Evolutionary conservation across 1,140 invertebrate genomes (phyloP), one percentile per base, ranked within the genome.

Genomic region (Coboldia fuscipes): DNA sequence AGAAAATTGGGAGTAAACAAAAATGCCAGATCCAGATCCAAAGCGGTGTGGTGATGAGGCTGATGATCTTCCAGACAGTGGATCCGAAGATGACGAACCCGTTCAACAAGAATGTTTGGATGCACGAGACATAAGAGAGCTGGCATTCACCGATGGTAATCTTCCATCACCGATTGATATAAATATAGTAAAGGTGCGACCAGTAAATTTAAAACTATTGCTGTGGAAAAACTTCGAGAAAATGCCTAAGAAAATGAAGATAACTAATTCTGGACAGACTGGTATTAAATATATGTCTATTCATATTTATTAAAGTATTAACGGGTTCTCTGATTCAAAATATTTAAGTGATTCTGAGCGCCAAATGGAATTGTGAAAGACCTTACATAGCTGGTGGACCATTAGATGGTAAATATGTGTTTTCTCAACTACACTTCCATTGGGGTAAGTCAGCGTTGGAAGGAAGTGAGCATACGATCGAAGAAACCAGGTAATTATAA

Each of bases 401-500:
- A 3, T 40, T 65, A 13, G 41, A 42, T 15, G 50, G 48, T 9
- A 50, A 48, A 21, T 66, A 63, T 38, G 41, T 47, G 15, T 54
- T 66, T 24, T 38, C 46, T 3, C 63, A 66, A 37, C 45, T 70
- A 19, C 68, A 71, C 43, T 57, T 70, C 35, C 68, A 72, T 41
- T 71, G 67, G 61, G 64, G 64, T 4, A 45, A 47, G 12, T 48
- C 56, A 12, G 49, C 58, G 36, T 42, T 41, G 4, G 34, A 44
- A 10, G 69, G 69, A n/a, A 66, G 64, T 2, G 69, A 72, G 42
- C 68, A 71, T 43, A 55, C 49, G 7, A 48, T 71, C n/a, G 56
- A 60, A 24, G 23, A n/a, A 24, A n/a, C n/a, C n/a, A n/a, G n/a
- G n/a, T n/a, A n/a, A n/a, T n/a, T n/a, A n/a, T n/a, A n/a, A n/a